Evolutionary conservation across 2,113 vertebrate species (phyloP).

Genomic region (Apus apus): DNA sequence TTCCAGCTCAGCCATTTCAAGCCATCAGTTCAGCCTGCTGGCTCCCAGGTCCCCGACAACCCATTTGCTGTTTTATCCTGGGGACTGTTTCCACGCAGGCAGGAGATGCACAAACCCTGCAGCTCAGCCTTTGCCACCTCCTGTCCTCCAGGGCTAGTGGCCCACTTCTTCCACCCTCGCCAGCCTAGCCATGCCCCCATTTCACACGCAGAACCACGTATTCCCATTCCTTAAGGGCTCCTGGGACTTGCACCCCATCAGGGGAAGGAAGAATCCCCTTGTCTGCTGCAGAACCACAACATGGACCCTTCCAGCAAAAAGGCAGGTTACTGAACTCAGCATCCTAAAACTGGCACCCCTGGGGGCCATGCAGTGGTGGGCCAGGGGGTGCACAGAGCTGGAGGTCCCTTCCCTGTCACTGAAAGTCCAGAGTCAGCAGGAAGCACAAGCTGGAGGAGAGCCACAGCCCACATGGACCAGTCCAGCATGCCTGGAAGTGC

Average conservation of each 20-base stretch:
- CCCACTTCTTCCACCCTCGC: not conserved
- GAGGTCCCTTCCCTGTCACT: not conserved
- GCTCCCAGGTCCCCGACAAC: not conserved
- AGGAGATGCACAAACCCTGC: not conserved
- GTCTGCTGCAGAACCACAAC: not conserved
- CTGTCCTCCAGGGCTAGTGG: not conserved
- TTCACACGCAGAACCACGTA: not conserved
- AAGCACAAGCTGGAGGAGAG: not conserved
- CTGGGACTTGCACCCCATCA: too few relatives aligned
- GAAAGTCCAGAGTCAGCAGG: not conserved
- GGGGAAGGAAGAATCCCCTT: not conserved
- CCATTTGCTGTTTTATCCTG: not conserved
- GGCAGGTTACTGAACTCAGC: not conserved
- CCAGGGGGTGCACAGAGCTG: not conserved
- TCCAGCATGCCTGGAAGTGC: too few relatives aligned
- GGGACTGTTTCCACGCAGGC: not conserved
- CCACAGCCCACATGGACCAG: rapidly evolving
- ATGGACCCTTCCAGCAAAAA: not conserved
- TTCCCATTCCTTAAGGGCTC: not conserved
- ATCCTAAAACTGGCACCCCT: not conserved
- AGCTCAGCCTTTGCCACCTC: not conserved
- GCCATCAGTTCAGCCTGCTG: not conserved
- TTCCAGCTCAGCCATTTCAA: not conserved
- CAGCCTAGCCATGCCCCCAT: too few relatives aligned
- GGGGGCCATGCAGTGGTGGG: not conserved